Conservation (phyloP, 2,888 invertebrate species). For the Drymonia ruficornis region DNA sequence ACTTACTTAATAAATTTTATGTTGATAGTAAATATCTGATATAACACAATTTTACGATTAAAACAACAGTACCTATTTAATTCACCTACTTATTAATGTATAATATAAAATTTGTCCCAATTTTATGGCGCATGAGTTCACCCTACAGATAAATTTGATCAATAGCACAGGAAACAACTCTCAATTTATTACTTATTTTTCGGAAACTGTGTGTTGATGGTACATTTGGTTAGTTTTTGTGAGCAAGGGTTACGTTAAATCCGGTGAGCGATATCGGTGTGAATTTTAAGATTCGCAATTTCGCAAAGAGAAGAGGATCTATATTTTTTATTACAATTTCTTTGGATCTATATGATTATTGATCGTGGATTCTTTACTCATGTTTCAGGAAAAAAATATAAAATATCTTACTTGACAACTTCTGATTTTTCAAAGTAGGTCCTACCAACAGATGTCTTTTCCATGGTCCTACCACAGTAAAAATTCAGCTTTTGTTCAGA, state of each 20-base stretch:
- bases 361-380: neutral
- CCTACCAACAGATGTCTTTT: too few relatives aligned
- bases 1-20: neutral
- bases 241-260: conserved; percentile 55
- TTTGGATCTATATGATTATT: too few relatives aligned
- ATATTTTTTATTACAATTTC: too few relatives aligned
- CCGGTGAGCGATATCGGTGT: conserved; percentile 60
- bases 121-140: conserved; percentile 31
- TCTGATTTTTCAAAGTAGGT: too few relatives aligned
- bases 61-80: too few relatives aligned
- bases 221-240: conserved; percentile 44
- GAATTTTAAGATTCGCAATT: conserved; percentile 45
- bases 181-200: conserved; percentile 51
- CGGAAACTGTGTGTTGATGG: conserved; percentile 46
- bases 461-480: too few relatives aligned
- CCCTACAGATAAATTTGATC: conserved; percentile 51
- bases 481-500: too few relatives aligned
- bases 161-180: conserved; percentile 64
- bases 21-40: neutral
- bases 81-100: too few relatives aligned
- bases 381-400: neutral
- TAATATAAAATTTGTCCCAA: neutral
- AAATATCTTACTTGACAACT: too few relatives aligned
- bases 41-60: too few relatives aligned
- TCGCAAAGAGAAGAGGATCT: conserved; percentile 34